phyloP scores from a whole-genome alignment of 2,888 invertebrate genomes.

The Synanthedon formicaeformis region DNA sequence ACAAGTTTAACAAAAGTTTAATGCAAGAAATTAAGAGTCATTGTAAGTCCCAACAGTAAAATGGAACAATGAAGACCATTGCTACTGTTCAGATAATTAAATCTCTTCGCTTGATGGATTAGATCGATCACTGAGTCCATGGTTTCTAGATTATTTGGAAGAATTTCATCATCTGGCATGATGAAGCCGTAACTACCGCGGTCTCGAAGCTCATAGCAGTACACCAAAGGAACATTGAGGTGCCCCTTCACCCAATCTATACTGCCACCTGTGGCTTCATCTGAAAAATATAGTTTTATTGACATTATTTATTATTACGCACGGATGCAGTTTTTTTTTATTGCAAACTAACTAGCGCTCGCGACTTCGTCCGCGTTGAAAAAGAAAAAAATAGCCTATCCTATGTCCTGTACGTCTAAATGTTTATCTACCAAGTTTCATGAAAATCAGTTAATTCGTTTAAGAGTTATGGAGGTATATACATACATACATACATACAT shows the following conservation, averaged over 20 bases:
- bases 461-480: too few species aligned
- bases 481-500: too few species aligned
- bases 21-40: neutral
- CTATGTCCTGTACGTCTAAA: too few species aligned
- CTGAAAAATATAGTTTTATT: constrained; percentile 11
- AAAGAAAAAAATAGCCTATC: too few species aligned
- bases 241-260: constrained; percentile 46
- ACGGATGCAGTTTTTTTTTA: too few species aligned
- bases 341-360: too few species aligned
- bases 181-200: constrained; percentile 70
- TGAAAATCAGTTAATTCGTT: too few species aligned
- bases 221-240: constrained; percentile 33
- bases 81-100: constrained; percentile 19
- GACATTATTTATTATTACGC: too few species aligned
- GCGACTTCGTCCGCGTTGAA: too few species aligned
- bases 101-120: constrained; percentile 34
- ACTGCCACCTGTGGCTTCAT: constrained; percentile 29
- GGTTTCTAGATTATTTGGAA: constrained; percentile 62
- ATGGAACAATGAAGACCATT: neutral
- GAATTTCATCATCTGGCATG: constrained; percentile 71
- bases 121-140: constrained; percentile 59
- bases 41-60: neutral
- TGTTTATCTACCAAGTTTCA: too few species aligned
- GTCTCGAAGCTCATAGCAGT: constrained; percentile 67
- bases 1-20: too few species aligned